phyloP scores from a whole-genome alignment of 2,113 vertebrate species.

The Desmodus rotundus region DNA sequence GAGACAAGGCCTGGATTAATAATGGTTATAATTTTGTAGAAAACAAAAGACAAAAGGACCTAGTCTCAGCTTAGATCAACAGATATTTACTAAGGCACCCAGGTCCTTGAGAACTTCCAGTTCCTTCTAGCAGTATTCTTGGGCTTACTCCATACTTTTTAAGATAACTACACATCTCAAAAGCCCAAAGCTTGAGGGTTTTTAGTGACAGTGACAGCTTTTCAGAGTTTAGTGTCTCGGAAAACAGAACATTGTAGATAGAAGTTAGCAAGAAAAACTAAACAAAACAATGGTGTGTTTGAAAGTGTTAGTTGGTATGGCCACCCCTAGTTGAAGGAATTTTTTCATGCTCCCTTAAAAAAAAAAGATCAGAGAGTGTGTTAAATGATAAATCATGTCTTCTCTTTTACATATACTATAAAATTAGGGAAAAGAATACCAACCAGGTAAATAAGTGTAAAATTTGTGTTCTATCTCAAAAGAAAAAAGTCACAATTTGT shows the following conservation, averaged over 20 bases:
- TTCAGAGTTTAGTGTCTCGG: neutral
- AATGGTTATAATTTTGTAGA: neutral
- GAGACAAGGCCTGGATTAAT: neutral
- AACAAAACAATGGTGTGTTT: neutral
- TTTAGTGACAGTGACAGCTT: neutral
- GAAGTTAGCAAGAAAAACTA: neutral
- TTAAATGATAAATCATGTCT: neutral
- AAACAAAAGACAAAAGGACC: neutral
- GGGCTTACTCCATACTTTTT: neutral
- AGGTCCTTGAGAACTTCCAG: neutral
- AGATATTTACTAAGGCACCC: neutral
- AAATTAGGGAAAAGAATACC: neutral
- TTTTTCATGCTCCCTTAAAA: conserved; percentile 1
- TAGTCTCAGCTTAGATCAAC: neutral
- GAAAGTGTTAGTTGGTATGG: neutral
- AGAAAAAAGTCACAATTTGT: conserved; percentile 33
- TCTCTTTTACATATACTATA: conserved; percentile 1
- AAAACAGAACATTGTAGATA: neutral
- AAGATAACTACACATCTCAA: neutral
- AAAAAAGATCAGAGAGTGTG: neutral
- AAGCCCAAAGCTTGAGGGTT: neutral
- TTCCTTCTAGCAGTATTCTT: neutral
- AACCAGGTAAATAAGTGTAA: neutral
- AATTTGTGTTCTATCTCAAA: neutral
- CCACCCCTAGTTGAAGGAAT: neutral